Percentiles rank a stretch among this genome's conserved stretches.
Evolutionary conservation across 2,888 invertebrate species (phyloP).

Genomic region (Papilio elwesi): DNA sequence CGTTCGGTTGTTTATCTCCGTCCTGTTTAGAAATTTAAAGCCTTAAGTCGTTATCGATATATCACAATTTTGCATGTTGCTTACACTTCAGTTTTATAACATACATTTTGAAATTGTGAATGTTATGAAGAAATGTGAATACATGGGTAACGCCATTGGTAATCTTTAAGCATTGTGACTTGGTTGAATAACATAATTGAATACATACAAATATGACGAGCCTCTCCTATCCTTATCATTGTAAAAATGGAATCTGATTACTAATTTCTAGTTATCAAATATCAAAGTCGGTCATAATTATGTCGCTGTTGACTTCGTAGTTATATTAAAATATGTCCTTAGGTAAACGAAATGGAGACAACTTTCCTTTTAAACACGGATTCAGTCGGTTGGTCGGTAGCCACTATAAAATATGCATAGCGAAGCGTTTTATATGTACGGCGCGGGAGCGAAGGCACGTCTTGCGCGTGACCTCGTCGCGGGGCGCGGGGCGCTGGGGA

Average conservation of each 20-base stretch:
- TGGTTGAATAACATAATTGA: background rate
- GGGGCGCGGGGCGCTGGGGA: constrained; percentile 80
- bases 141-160: background rate
- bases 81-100: background rate
- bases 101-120: constrained; percentile 19
- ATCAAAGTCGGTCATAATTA: background rate
- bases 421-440: constrained; percentile 35
- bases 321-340: constrained; percentile 16
- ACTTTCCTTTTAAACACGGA: constrained; percentile 31
- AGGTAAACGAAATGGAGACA: constrained; percentile 18
- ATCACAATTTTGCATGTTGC: background rate
- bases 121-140: constrained; percentile 9
- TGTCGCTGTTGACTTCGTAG: background rate
- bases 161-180: background rate
- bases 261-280: background rate
- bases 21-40: constrained; percentile 17
- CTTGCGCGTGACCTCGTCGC: constrained; percentile 59
- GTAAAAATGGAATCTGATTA: background rate
- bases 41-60: background rate
- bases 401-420: constrained; percentile 12
- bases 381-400: constrained; percentile 10
- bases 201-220: too few species aligned
- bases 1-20: constrained; percentile 5
- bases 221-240: too few species aligned
- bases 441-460: constrained; percentile 45